Evolutionary conservation across 2,113 vertebrate species (phyloP), one percentile per base, ranked within the genome.

Genomic region (Ondatra zibethicus): DNA sequence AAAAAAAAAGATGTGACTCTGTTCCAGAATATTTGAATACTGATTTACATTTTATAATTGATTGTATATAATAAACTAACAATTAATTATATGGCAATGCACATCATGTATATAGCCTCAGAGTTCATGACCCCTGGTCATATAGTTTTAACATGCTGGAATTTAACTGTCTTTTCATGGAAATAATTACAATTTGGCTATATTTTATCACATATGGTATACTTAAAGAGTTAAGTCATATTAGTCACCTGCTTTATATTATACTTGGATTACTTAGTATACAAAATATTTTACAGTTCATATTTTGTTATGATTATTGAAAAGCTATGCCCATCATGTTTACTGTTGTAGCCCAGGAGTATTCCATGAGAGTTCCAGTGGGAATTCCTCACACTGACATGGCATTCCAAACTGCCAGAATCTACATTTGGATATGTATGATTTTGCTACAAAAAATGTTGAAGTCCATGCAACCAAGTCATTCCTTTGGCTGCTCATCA

Each of bases 231-330:
- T 94, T 96, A 95, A 78, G 88, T 45, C 96, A 89, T 95, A 95
- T 96, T 97, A 94, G 93, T 94, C 96, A 92, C 91, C 96, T 97
- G 95, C 84, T 97, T 97, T 96, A 55, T 91, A 97, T 98, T 98
- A 96, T 3, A 16, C 42, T 96, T 94, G 31, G 76, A 97, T 97
- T 97, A 97, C 97, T 97, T 96, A 96, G 84, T 92, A 90, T 29
- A 93, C 70, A 88, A 97, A 97, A 82, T 97, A 97, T 97, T 96
- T 92, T 92, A 89, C 50, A 91, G 72, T 95, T 96, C 81, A 95
- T 96, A 95, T 78, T 97, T 97, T 96, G 85, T 96, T 97, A 96
- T 95, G 96, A 97, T 91, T 94, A 86, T 93, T 92, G 73, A 96
- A 97, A 97, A 97, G 92, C n/a, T 92, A 95, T 93, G 86, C 94